These are phyloP conservation scores for Phacellophora camtschatica DNA, from an alignment of 30 jellyfish, hydroid and myxozoan genomes.

Conservation along the genomic window DNA sequence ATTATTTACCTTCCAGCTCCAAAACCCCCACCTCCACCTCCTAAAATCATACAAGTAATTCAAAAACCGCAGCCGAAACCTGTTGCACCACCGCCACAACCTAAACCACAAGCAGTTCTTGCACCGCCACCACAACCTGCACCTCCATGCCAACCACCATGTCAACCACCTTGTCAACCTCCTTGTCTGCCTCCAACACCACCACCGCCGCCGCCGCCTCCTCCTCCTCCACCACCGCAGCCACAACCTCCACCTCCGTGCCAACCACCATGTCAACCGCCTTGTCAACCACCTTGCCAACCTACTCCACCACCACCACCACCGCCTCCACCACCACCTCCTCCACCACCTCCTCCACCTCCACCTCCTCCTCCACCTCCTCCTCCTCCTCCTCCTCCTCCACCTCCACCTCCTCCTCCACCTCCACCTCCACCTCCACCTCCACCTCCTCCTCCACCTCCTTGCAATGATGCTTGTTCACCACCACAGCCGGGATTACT, in stretches of 20 bases:
- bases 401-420: slow-evolving; percentile 5
- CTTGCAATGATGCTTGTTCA: slow-evolving; percentile 18
- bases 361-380: not conserved
- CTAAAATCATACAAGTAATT: not conserved
- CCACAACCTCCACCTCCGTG: slow-evolving; percentile 27
- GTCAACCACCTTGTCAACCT: not conserved
- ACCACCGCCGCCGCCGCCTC: slow-evolving; percentile 32
- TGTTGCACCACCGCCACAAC: slow-evolving; percentile 20
- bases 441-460: slow-evolving; percentile 20
- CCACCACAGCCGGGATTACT: not conserved
- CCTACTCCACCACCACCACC: slow-evolving; percentile 42
- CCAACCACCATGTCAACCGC: slow-evolving; percentile 5
- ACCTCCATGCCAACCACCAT: slow-evolving; percentile 1
- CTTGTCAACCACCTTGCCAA: slow-evolving; percentile 33
- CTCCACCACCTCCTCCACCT: slow-evolving; percentile 55
- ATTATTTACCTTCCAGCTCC: not conserved
- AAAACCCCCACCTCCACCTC: slow-evolving; percentile 23
- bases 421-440: slow-evolving; percentile 34
- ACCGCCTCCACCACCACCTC: slow-evolving; percentile 49
- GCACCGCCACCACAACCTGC: slow-evolving; percentile 24
- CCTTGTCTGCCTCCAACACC: slow-evolving; percentile 15
- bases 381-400: slow-evolving; percentile 36
- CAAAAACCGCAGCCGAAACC: not conserved
- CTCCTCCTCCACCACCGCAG: not conserved
- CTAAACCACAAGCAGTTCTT: slow-evolving; percentile 12